Evolutionary conservation across 2,888 invertebrate genomes (phyloP), one percentile per base, ranked within the genome.

Genomic region (Dicroscelio sp.): DNA sequence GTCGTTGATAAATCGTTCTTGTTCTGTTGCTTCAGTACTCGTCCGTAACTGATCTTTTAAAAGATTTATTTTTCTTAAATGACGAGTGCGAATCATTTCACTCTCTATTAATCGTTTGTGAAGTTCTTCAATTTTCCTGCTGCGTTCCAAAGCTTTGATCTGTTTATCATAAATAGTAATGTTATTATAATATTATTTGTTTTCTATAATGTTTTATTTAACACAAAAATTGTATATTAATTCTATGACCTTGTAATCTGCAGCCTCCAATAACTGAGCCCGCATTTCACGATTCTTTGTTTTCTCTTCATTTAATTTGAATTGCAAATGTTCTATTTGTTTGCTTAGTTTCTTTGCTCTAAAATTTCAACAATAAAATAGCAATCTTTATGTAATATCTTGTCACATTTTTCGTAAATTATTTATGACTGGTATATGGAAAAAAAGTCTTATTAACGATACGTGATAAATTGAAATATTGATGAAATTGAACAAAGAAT

Each of bases 111-210:
- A 96, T 92, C 98, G 98, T 96, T 98, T 98, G 93, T 98, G 98
- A 2, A 99, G 97, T 90, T 99, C 99, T 95, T 99, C 99, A 80
- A 99, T 98, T 97, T 98, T 99, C 33, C 99, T 97, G 1, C 98
- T 98, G 38, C 98, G 97, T 96, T 99, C 99, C 94, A 99, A 96
- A 0, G 99, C 98, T 25, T 98, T 98, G 94, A 99, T 98, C 98
- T 99, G 96, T 76, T 75, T 33, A 6, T 14, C 17, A 17, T 6
- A 63, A 63, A 2, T 63, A n/a, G n/a, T n/a, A n/a, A n/a, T n/a
- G n/a, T n/a, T n/a, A n/a, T n/a, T n/a, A n/a, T n/a, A n/a, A n/a
- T n/a, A n/a, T n/a, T n/a, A n/a, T n/a, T n/a, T n/a, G n/a, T n/a
- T n/a, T n/a, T n/a, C n/a, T n/a, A n/a, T n/a, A n/a, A n/a, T n/a